phyloP scores from a whole-genome alignment of 2,888 invertebrate genomes.

The Pseudoips prasinana region DNA sequence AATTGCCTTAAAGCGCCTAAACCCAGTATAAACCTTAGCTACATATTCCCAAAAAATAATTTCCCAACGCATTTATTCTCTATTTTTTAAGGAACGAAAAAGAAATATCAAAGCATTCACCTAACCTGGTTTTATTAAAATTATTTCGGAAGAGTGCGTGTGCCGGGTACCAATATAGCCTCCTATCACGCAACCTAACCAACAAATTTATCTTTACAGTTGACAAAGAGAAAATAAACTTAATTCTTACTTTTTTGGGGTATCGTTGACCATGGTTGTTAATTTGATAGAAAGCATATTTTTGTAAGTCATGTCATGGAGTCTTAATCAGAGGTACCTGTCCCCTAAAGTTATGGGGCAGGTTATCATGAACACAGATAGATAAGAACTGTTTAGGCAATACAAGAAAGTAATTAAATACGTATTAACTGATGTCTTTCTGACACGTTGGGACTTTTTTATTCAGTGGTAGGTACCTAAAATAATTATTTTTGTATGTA shows the following conservation, averaged over 20 bases:
- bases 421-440: conserved; percentile 37
- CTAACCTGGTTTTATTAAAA: conserved; percentile 77
- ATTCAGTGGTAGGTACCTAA: no score
- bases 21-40: no score
- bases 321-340: conserved; percentile 70
- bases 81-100: conserved; percentile 28
- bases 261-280: no score
- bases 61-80: no score
- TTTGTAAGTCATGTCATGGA: conserved; percentile 36
- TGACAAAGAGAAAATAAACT: conserved; percentile 23
- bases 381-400: conserved; percentile 50
- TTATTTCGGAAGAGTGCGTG: conserved; percentile 77
- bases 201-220: conserved; percentile 44
- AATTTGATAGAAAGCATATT: not conserved
- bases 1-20: no score
- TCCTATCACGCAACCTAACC: conserved; percentile 57
- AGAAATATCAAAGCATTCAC: conserved; percentile 62
- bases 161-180: conserved; percentile 62
- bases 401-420: conserved; percentile 55
- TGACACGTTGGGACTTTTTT: no score
- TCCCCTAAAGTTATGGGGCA: conserved; percentile 60
- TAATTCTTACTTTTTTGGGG: conserved; percentile 24
- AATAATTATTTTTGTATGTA: no score
- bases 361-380: conserved; percentile 59
- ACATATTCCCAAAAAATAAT: no score